Base-by-base conservation (phyloP, 1,140 invertebrate genomes). In the Melipona quadrifasciata region DNA sequence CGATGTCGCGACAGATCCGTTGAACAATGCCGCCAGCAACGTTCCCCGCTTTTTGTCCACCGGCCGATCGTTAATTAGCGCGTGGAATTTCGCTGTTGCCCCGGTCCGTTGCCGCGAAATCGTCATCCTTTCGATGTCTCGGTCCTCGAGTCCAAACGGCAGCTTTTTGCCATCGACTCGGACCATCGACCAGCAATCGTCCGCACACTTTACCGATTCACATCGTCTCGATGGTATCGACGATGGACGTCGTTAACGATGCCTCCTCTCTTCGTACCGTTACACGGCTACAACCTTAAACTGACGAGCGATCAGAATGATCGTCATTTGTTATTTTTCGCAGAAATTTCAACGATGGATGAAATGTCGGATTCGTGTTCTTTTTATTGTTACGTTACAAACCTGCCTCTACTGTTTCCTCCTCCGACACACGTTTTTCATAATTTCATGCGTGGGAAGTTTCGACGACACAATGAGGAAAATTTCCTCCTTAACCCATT, bases 1-100 rank as follows among this genome's bases (percentile, higher is more conserved):
- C 82, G 88, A 83, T 89, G 84, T 88, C 87, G 71, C 87, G 88
- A 85, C 87, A 71, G 85, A 89, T 89, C 88, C 75, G 79, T 65
- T 74, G 77, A 87, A 89, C 90, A 90, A 89, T 90, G 88, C 70
- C 82, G 85, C 83, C 84, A 27, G 86, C n/a, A 47, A 74, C 47
- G 70, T 76, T 67, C 68, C 64, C 82, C 1, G 70, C 82, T 90
- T 89, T 90, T 91, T 89, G 86, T 74, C 61, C 24, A 17, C 19
- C 53, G 65, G 19, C n/a, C 87, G 89, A 91, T 89, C 90, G 90
- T 90, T 91, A 91, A 91, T 91, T 91, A 91, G 90, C 83, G 83
- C 87, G 67, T 71, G 90, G 89, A 88, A 90, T 90, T 47, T 86
- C 84, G 71, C 68, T 65, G 86, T 79, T 82, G 88, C 73, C 65